phyloP scores from a whole-genome alignment of 2,113 vertebrate genomes.

The Dendrocopos noguchii region DNA sequence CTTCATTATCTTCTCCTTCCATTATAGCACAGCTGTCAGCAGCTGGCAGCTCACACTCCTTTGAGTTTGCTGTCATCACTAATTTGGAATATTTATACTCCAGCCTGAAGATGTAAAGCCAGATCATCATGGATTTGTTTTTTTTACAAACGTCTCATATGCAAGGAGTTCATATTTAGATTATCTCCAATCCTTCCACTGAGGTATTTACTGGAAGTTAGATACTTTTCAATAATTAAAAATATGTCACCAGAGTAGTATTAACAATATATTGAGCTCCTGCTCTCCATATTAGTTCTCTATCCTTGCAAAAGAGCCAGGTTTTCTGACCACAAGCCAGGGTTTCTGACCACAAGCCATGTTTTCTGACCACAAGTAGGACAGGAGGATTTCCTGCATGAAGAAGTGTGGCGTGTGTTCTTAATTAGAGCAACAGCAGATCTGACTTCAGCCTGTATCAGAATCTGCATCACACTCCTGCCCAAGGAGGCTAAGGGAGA shows the following conservation, averaged over 20 bases:
- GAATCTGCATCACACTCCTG: not conserved
- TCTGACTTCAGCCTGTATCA: not conserved
- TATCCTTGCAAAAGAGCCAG: not conserved
- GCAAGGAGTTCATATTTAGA: not conserved
- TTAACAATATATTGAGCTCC: not conserved
- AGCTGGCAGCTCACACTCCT: slow-evolving; percentile 93
- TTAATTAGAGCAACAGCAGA: not conserved
- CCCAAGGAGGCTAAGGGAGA: not conserved
- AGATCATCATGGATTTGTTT: not conserved
- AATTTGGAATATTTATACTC: slow-evolving; percentile 97
- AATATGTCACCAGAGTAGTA: not conserved
- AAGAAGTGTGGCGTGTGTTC: accelerated
- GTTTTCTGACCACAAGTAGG: not conserved
- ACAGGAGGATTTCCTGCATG: not conserved
- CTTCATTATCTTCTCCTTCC: slow-evolving; percentile 97
- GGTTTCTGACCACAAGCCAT: not conserved
- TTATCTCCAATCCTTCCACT: not conserved
- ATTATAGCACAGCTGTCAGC: slow-evolving; percentile 98
- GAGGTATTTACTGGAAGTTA: not conserved
- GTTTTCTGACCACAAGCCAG: not conserved
- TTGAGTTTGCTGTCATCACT: slow-evolving; percentile 93
- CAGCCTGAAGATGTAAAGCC: slow-evolving; percentile 79
- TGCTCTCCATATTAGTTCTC: not conserved
- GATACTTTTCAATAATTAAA: not conserved
- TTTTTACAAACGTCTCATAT: not conserved